Conservation (phyloP, 2,113 vertebrate genomes). For the Mirza zaza region DNA sequence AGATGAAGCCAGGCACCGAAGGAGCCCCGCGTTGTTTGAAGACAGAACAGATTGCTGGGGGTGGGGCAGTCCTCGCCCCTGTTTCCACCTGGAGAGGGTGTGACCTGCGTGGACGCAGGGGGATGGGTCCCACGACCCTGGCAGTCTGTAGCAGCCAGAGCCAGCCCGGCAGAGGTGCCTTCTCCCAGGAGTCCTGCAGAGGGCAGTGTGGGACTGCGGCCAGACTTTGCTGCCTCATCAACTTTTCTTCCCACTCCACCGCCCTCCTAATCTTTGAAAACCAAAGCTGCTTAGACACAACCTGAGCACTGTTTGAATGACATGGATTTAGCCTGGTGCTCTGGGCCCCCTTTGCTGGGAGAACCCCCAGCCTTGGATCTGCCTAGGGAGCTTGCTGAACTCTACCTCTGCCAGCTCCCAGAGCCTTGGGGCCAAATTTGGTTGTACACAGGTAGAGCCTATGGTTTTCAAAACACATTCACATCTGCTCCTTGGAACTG, state of each 20-base stretch:
- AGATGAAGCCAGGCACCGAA: not conserved
- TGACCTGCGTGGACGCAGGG: not conserved
- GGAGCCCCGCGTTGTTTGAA: not conserved
- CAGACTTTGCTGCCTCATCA: conserved; percentile 13
- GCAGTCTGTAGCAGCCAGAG: not conserved
- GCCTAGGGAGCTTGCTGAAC: not conserved
- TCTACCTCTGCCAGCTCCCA: not conserved
- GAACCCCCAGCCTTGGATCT: not conserved
- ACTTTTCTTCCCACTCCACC: not conserved
- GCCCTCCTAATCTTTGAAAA: conserved; percentile 53
- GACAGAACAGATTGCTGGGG: not conserved
- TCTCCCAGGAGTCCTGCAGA: conserved; percentile 75
- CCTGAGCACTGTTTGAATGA: conserved; percentile 19
- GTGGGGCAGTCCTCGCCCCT: not conserved
- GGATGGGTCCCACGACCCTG: not conserved
- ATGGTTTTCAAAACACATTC: not conserved
- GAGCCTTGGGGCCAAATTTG: not conserved
- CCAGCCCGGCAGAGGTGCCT: not conserved
- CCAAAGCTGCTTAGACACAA: conserved; percentile 41
- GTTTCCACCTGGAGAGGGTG: not conserved
- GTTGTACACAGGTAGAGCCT: not conserved
- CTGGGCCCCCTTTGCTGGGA: not conserved
- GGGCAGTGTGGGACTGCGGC: conserved; percentile 82
- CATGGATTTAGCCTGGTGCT: conserved; percentile 48
- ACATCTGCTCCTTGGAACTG: not conserved